Percentiles rank a stretch among this genome's conserved stretches.
Evolutionary conservation across 2,888 invertebrate species (phyloP).

Genomic region (Helobdella robusta): DNA sequence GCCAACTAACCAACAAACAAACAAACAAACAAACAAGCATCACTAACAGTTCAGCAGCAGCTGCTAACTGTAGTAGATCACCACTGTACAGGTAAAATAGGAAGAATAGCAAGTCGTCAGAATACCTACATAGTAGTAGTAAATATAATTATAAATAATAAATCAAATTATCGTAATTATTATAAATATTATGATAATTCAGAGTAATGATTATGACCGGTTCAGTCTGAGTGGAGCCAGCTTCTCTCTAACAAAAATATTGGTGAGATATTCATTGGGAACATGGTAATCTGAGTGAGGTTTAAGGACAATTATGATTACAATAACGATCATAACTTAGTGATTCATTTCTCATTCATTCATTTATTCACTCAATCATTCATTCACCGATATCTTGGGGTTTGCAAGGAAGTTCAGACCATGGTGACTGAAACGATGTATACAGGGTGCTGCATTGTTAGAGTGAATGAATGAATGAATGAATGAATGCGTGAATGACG

Average conservation of each 20-base stretch:
- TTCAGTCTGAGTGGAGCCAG: constrained; percentile 82
- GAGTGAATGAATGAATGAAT: neutral
- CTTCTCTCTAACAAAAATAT: constrained; percentile 72
- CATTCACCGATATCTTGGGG: constrained; percentile 80
- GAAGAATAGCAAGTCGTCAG: constrained; percentile 96
- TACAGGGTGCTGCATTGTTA: constrained; percentile 62
- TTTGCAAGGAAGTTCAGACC: constrained; percentile 93
- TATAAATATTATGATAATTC: too few species aligned
- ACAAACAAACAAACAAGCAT: neutral
- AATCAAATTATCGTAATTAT: too few species aligned
- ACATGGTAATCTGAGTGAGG: constrained; percentile 82
- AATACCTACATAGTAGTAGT: too few species aligned
- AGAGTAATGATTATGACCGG: too few species aligned
- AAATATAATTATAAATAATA: too few species aligned
- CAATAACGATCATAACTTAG: too few species aligned
- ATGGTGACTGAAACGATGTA: constrained; percentile 96
- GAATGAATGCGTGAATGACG: neutral
- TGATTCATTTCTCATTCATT: too few species aligned
- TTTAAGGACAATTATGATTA: too few species aligned
- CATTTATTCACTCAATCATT: too few species aligned
- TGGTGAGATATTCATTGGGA: constrained; percentile 96
- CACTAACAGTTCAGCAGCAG: constrained; percentile 84
- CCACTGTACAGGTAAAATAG: constrained; percentile 98
- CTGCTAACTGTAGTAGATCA: constrained; percentile 92
- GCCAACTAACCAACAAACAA: too few species aligned